Base-by-base conservation (phyloP, 2,888 invertebrate species). In the Copidosoma aretas region DNA sequence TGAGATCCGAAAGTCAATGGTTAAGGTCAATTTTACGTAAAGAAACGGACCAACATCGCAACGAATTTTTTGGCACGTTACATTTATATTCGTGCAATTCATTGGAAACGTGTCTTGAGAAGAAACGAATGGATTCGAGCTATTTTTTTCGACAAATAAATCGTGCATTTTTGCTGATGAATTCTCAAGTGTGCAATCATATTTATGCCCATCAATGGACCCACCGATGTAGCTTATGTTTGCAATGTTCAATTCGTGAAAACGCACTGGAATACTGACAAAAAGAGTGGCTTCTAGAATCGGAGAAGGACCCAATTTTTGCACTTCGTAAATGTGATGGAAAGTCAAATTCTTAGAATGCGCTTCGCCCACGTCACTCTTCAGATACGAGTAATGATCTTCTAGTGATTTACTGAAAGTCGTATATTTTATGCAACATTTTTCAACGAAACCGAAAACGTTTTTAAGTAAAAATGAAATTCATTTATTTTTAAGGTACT, bases 261-360 rank as follows among this genome's bases (percentile, higher is more conserved):
- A 61, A 10, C 58, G 17, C 4, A 70, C 76, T 24, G 86, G 86
- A 32, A 86, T 74, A 41, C 74, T 72, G 17, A 86, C 73, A 39
- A 73, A 75, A 1, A 85, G 68, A 25, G 68, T 43, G 3, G 83
- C 80, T 68, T 81, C 79, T 17, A 83, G 79, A 8, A 85, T 78
- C 10, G 84, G 81, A 76, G 85, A 85, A 0, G 71, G 73, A 21
- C 85, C 86, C 62, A 82, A 80, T 74, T 84, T 85, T 57, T 76
- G 77, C 14, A 81, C 71, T 62, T 78, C 76, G 63, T 80, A 83
- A 41, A 79, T 65, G 46, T 82, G 82, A 56, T 77, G 75, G 58
- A 81, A 82, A 53, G 78, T 79, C 63, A 81, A 77, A 8, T 62
- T 76, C 59, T 80, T 79, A n/a, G 1, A 75, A 67, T 66, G 78